These are phyloP conservation scores for Hippoglossus hippoglossus DNA, from an alignment of 2,797 vertebrate species.

Conservation along the genomic window DNA sequence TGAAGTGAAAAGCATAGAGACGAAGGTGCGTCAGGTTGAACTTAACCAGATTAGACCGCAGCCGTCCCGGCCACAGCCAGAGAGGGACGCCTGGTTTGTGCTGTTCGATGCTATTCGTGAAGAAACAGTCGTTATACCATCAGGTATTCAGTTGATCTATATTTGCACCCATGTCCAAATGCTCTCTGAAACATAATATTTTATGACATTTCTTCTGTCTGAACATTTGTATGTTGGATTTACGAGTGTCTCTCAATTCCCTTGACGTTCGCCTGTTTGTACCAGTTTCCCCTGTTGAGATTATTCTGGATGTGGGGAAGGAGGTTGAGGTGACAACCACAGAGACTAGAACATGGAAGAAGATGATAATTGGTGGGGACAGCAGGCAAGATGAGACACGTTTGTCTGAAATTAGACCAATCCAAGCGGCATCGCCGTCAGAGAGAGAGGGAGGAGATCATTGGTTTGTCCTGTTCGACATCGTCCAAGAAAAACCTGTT, in stretches of 20 bases:
- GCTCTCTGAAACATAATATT: background rate
- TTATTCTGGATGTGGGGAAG: conserved; percentile 45
- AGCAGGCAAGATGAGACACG: conserved; percentile 51
- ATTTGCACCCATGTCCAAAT: background rate
- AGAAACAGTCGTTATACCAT: conserved; percentile 23
- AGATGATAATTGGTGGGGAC: conserved; percentile 64
- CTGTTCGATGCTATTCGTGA: conserved; percentile 50
- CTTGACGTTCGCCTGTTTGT: conserved; percentile 43
- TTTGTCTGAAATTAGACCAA: conserved; percentile 50
- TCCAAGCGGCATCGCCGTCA: conserved; percentile 16
- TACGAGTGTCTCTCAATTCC: background rate
- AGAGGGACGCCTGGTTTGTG: conserved; percentile 72
- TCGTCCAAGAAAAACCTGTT: conserved; percentile 43
- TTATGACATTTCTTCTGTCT: background rate
- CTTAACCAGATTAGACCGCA: conserved; percentile 37
- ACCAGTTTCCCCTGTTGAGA: conserved; percentile 47
- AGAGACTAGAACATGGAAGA: conserved; percentile 55
- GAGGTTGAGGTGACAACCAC: conserved; percentile 53
- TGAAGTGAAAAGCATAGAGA: conserved; percentile 43
- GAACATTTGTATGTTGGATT: background rate
- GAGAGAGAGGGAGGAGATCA: conserved; percentile 60
- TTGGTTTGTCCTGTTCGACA: conserved; percentile 64
- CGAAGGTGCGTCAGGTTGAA: conserved; percentile 20
- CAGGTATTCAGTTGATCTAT: conserved; percentile 57
- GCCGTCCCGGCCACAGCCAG: conserved; percentile 33